Evolutionary conservation across 1,140 invertebrate genomes (phyloP).

Genomic region (Tribolium madens): DNA sequence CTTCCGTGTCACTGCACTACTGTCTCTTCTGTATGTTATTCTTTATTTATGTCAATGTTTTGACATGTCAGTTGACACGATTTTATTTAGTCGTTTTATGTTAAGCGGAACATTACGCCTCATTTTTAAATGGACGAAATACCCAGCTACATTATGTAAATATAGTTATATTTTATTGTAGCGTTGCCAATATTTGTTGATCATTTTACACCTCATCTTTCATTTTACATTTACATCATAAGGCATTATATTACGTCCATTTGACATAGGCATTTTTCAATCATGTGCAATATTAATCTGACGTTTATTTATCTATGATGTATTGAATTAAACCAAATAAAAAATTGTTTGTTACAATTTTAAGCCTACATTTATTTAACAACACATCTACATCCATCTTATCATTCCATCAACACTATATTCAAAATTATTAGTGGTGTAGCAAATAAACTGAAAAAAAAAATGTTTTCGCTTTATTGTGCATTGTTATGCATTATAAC

Average conservation of each 20-base stretch:
- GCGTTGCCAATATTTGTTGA: conserved; percentile 45
- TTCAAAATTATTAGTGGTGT: background rate
- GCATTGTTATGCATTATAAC: conserved; percentile 9
- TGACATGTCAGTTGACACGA: conserved; percentile 53
- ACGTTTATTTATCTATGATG: conserved; percentile 65
- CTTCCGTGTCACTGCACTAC: conserved; percentile 62
- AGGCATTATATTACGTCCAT: conserved; percentile 63
- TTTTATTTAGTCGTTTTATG: conserved; percentile 53
- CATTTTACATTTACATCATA: conserved; percentile 47
- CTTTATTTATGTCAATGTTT: conserved; percentile 47
- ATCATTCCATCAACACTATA: conserved; percentile 1
- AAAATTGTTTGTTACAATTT: conserved; percentile 65
- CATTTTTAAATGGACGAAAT: conserved; percentile 63
- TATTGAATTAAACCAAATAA: conserved; percentile 67
- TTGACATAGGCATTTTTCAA: conserved; percentile 64
- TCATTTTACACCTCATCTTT: conserved; percentile 44
- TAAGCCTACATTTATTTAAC: conserved; percentile 40
- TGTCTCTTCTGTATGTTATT: conserved; percentile 54
- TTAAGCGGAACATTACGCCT: conserved; percentile 52
- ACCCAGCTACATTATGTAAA: conserved; percentile 62
- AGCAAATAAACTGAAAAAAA: background rate
- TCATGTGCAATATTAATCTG: conserved; percentile 66
- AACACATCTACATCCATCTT: background rate
- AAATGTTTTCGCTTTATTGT: background rate
- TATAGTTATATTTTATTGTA: conserved; percentile 62